Conservation (phyloP, 1,140 invertebrate genomes). For the Heliconius melpomene region DNA sequence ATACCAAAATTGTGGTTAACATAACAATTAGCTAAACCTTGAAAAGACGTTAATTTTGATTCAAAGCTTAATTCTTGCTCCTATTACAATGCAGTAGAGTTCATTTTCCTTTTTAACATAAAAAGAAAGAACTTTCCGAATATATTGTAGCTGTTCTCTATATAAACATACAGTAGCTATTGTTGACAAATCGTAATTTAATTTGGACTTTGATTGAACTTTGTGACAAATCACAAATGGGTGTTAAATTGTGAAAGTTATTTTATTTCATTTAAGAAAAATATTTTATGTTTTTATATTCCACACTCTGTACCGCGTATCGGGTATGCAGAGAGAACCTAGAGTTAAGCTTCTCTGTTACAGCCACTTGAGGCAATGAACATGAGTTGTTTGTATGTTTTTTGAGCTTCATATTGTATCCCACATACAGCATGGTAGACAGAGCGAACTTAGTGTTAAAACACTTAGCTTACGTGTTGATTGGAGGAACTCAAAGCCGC, state of each 20-base stretch:
- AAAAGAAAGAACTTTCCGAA: not conserved
- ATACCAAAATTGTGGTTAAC: not conserved
- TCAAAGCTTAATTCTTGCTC: not conserved
- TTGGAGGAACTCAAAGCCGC: too few relatives aligned
- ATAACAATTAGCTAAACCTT: not conserved
- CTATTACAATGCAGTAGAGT: not conserved
- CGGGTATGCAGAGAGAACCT: too few relatives aligned
- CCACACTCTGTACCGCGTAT: too few relatives aligned
- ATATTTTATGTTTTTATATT: not conserved
- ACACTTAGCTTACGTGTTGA: too few relatives aligned
- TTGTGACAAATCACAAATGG: constrained; percentile 8
- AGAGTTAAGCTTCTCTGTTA: too few relatives aligned
- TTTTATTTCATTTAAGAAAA: not conserved
- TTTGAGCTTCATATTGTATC: too few relatives aligned
- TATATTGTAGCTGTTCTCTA: not conserved
- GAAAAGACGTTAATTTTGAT: not conserved
- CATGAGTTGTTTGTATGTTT: too few relatives aligned
- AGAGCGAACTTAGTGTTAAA: too few relatives aligned
- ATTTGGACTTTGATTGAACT: constrained; percentile 18
- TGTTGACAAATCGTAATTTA: constrained; percentile 22
- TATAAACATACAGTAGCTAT: constrained; percentile 16
- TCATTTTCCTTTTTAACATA: not conserved
- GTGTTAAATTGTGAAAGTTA: constrained; percentile 1
- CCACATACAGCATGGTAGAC: too few relatives aligned
- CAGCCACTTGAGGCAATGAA: too few relatives aligned